Percentiles rank a stretch among this genome's conserved stretches.
phyloP scores from a whole-genome alignment of 2,888 invertebrate species.

The Drosophila nigricruria region DNA sequence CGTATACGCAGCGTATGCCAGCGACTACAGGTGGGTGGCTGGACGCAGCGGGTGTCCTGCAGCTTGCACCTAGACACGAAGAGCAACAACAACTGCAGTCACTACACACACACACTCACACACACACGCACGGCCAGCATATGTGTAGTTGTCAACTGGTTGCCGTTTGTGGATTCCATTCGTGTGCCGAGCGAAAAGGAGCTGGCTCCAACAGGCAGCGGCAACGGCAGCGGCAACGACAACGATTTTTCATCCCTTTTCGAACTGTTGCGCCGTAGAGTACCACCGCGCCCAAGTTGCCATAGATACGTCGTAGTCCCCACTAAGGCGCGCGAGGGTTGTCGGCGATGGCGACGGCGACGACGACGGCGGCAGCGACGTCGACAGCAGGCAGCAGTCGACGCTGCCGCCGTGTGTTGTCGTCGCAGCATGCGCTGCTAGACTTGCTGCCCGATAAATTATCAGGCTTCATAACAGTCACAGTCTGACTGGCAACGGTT shows the following conservation, averaged over 20 bases:
- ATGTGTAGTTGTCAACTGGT: conserved; percentile 59
- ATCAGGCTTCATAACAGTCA: conserved; percentile 82
- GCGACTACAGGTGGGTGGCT: conserved; percentile 58
- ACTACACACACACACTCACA: neutral
- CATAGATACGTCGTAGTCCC: conserved; percentile 65
- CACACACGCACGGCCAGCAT: conserved; percentile 19
- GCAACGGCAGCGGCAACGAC: conserved; percentile 21
- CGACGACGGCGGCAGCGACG: conserved; percentile 18
- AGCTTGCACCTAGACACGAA: conserved; percentile 6
- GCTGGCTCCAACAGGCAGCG: conserved; percentile 64
- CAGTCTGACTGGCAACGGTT: conserved; percentile 75
- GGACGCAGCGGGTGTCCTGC: conserved; percentile 23
- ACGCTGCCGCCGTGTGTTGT: conserved; percentile 41
- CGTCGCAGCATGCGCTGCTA: conserved; percentile 69
- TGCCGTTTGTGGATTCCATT: conserved; percentile 62
- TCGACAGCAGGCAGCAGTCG: conserved; percentile 32
- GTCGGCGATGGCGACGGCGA: conserved; percentile 24
- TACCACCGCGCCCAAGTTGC: conserved; percentile 80
- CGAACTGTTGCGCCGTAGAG: conserved; percentile 60
- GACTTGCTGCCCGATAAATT: conserved; percentile 83
- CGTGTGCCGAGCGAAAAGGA: conserved; percentile 41
- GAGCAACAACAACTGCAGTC: conserved; percentile 20
- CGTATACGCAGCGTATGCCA: conserved; percentile 41
- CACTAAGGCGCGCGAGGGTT: conserved; percentile 38
- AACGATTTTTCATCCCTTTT: conserved; percentile 71